These are phyloP conservation scores for Pseudorasbora parva DNA, from an alignment of 2,113 vertebrate species.

Conservation along the genomic window DNA sequence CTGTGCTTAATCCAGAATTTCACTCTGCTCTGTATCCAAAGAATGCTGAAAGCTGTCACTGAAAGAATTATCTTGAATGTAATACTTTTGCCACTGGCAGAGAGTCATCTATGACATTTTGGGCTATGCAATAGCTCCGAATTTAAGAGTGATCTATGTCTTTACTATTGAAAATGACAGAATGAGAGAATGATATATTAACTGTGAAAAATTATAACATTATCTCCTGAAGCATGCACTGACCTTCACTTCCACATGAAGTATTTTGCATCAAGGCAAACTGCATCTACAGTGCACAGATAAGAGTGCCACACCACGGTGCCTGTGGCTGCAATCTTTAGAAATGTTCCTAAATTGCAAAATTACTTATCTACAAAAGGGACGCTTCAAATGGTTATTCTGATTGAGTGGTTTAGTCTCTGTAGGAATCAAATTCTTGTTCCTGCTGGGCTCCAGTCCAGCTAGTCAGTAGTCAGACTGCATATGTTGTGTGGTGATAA, in stretches of 20 bases:
- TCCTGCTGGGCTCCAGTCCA: not conserved
- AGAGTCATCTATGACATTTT: conserved; percentile 49
- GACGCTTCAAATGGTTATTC: not conserved
- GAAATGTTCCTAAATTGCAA: conserved; percentile 10
- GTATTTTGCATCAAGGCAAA: not conserved
- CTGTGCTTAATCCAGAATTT: conserved; percentile 5
- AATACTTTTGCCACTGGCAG: conserved; percentile 40
- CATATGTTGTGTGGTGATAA: conserved; percentile 2
- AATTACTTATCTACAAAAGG: conserved; percentile 11
- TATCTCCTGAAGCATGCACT: conserved; percentile 25
- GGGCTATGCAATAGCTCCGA: conserved; percentile 29
- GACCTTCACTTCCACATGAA: conserved; percentile 48
- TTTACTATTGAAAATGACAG: not conserved
- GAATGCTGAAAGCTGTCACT: conserved; percentile 20
- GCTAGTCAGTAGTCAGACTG: not conserved
- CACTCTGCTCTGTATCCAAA: not conserved
- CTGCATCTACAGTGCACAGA: conserved; percentile 5
- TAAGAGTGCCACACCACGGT: not conserved
- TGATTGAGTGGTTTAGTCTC: conserved; percentile 4
- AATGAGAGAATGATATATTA: conserved; percentile 15
- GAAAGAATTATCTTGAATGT: conserved; percentile 26
- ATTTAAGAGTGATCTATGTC: conserved; percentile 35
- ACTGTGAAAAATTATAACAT: conserved; percentile 45
- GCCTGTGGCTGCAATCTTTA: conserved; percentile 2
- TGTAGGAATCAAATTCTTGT: not conserved